Evolutionary conservation across 2,113 vertebrate species (phyloP), one percentile per base, ranked within the genome.

Genomic region (Hemibates koningsi): DNA sequence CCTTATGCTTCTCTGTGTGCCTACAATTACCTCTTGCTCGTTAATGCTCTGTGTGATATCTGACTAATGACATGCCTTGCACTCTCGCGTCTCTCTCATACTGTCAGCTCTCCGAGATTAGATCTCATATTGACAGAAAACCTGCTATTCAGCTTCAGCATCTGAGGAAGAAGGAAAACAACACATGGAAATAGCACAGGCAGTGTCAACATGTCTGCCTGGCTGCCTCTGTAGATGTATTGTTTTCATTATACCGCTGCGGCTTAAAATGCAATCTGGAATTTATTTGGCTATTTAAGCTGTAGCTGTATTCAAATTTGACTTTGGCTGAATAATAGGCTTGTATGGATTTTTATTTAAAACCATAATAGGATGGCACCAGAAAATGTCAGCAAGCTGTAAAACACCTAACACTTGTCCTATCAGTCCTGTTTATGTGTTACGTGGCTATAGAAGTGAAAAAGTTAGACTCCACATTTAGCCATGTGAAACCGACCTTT

Each of bases 21-120:
- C 9, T 29, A 45, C 52, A 81, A 73, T 91, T 85, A 90, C 54
- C 10, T 32, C 38, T 21, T 36, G 34, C 59, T 85, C 38, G 24
- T 93, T 90, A 91, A 82, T 57, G 83, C 83, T n/a, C 76, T 48
- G 83, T 76, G 80, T 92, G 85, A 85, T 81, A 83, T 88, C 84
- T 41, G 53, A 81, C 52, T 88, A 92, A 93, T 85, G 85, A 90
- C 73, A n/a, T 24, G 50, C 45, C 56, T 36, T 12, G 19, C 80
- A 56, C 80, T 59, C 83, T 73, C 34, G 16, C 6, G 14, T 82
- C 80, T 81, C 81, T 16, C 82, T 82, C 83, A 52, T 80, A 54
- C 53, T 41, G 76, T 86, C 90, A 78, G 61, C 73, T 24, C 41
- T 59, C 45, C 9, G 24, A 68, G 86, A 90, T 87, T 63, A 82